Percentiles rank a stretch among this genome's conserved stretches.
These are phyloP conservation scores for Rhinoraja longicauda DNA, from an alignment of 2,797 vertebrate species.

Conservation along the genomic window DNA sequence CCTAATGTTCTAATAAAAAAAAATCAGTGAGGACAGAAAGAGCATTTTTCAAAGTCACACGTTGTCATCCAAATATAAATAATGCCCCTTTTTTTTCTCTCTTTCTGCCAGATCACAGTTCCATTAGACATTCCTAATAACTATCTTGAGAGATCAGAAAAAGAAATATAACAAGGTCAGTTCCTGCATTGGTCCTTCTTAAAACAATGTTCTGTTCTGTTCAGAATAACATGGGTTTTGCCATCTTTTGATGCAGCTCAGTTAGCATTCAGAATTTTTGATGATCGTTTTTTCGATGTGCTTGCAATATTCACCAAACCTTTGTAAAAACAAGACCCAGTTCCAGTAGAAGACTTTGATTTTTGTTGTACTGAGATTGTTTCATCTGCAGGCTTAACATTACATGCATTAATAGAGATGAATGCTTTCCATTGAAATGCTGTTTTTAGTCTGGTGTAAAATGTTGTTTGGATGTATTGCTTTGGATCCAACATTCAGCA, in stretches of 20 bases:
- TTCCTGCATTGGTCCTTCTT: background rate
- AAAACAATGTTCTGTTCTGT: background rate
- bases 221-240: background rate
- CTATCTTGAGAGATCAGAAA: constrained; percentile 9
- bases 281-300: background rate
- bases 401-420: background rate
- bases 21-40: background rate
- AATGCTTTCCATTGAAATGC: background rate
- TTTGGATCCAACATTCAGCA: background rate
- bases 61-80: background rate
- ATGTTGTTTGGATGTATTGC: background rate
- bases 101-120: background rate
- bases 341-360: background rate
- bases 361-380: background rate
- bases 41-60: constrained; percentile 23
- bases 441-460: background rate
- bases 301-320: background rate
- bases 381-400: too few relatives aligned
- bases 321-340: background rate
- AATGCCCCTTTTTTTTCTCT: background rate
- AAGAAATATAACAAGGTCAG: constrained; percentile 12
- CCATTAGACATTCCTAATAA: background rate
- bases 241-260: background rate
- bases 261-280: background rate
- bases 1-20: constrained; percentile 10